These are phyloP conservation scores for Blennius ocellaris DNA, from an alignment of 2,113 vertebrate genomes.

Conservation along the genomic window DNA sequence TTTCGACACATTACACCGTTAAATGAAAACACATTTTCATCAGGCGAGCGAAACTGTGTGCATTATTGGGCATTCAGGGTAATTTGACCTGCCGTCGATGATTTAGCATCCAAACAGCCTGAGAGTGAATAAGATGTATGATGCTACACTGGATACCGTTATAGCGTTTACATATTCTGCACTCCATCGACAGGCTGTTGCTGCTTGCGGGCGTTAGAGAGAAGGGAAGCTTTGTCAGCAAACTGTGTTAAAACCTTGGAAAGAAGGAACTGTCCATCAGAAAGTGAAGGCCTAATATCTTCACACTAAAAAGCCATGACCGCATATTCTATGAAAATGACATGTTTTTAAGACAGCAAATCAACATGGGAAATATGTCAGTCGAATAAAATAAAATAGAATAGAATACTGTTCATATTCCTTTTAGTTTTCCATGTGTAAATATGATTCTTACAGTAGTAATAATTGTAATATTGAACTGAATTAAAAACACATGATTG, in stretches of 20 bases:
- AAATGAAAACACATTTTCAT: constrained; percentile 11
- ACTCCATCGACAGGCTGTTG: constrained; percentile 37
- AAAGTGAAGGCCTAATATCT: not conserved
- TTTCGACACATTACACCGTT: not conserved
- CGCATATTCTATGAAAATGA: no score
- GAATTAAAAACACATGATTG: no score
- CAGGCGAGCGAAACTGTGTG: constrained; percentile 16
- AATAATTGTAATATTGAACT: no score
- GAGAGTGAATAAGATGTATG: constrained; percentile 42
- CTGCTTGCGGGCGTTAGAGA: constrained; percentile 21
- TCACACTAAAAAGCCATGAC: no score
- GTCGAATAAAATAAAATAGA: no score
- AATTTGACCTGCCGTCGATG: constrained; percentile 46
- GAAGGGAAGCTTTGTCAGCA: constrained; percentile 43
- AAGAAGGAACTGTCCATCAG: not conserved
- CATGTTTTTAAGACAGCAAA: no score
- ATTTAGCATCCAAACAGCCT: constrained; percentile 37
- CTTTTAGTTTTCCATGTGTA: no score
- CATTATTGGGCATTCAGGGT: constrained; percentile 8
- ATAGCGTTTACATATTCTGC: constrained; percentile 50
- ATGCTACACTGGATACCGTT: constrained; percentile 1
- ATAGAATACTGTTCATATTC: no score
- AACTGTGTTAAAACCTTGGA: no score
- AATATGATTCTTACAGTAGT: no score
- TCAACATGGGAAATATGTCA: no score